These are phyloP conservation scores for Drosophila nigricruria DNA, from an alignment of 2,888 invertebrate species.

Conservation along the genomic window DNA sequence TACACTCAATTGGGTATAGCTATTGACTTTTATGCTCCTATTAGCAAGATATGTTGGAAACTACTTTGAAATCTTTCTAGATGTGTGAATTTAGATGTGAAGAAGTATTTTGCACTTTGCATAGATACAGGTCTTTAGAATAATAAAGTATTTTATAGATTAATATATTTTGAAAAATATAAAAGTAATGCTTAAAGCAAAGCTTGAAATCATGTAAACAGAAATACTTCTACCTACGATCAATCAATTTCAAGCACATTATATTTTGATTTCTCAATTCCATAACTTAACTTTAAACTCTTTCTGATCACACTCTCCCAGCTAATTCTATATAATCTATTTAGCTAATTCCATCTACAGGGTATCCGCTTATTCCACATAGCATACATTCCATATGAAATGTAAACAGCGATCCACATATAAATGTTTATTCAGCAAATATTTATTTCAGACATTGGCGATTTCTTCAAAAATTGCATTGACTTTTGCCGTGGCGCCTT, in stretches of 20 bases:
- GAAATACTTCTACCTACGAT: too few relatives aligned
- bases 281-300: background rate
- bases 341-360: background rate
- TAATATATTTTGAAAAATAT: background rate
- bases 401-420: conserved; percentile 12
- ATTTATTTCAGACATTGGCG: conserved; percentile 31
- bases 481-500: conserved; percentile 4
- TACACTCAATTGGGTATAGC: background rate
- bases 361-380: background rate
- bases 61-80: background rate
- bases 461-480: conserved; percentile 23
- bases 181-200: too few relatives aligned
- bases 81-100: background rate
- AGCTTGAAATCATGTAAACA: background rate
- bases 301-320: background rate
- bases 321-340: background rate
- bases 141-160: background rate
- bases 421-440: conserved; percentile 30
- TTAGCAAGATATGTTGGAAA: background rate
- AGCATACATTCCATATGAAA: conserved; percentile 3
- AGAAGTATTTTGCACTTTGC: background rate
- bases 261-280: background rate
- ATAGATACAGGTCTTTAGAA: too few relatives aligned
- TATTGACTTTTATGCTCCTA: background rate
- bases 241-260: too few relatives aligned